Evolutionary conservation across 2,888 invertebrate species (phyloP).

Genomic region (Hedychridium roseum): DNA sequence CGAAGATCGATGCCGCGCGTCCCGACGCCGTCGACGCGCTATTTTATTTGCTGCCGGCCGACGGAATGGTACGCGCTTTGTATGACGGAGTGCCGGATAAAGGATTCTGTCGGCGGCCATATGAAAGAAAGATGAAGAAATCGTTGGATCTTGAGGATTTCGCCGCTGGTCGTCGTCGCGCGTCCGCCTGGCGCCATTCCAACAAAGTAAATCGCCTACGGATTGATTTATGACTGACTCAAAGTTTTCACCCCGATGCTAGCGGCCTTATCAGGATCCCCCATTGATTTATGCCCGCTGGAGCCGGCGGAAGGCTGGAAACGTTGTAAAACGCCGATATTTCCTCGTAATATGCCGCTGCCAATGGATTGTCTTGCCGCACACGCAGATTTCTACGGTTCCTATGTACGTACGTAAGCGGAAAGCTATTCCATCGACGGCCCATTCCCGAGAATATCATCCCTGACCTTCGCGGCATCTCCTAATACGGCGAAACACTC

Average conservation of each 20-base stretch:
- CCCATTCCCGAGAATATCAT: too few relatives aligned
- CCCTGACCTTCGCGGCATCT: too few relatives aligned
- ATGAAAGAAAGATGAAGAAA: conserved; percentile 40
- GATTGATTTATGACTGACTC: conserved; percentile 45
- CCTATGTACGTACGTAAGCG: too few relatives aligned
- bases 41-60: conserved; percentile 1
- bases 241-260: conserved; percentile 29
- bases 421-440: too few relatives aligned
- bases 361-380: too few relatives aligned
- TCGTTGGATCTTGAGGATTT: conserved; percentile 24
- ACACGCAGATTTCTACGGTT: too few relatives aligned
- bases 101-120: conserved; percentile 22
- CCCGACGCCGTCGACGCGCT: neutral
- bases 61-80: too few relatives aligned
- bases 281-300: conserved; percentile 32
- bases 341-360: too few relatives aligned
- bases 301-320: conserved; percentile 18
- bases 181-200: conserved; percentile 38
- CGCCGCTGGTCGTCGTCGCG: conserved; percentile 21
- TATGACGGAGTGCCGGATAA: conserved; percentile 31
- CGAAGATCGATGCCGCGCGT: neutral
- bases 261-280: conserved; percentile 31
- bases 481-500: too few relatives aligned
- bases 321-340: too few relatives aligned
- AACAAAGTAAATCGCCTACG: conserved; percentile 39